phyloP scores from a whole-genome alignment of 2,888 invertebrate genomes.

The Axea sp. region DNA sequence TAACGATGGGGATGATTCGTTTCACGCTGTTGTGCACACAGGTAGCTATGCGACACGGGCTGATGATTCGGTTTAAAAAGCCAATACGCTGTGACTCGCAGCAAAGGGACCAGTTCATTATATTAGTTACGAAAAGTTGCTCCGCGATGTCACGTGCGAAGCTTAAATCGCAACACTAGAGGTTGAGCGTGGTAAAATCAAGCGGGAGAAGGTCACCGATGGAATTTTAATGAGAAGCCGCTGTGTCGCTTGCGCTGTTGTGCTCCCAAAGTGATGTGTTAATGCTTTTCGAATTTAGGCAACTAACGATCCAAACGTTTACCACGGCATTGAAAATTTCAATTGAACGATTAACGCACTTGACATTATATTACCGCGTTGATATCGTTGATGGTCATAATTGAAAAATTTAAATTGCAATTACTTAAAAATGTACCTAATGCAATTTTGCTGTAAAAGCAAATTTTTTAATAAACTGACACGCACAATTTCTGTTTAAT shows the following conservation, averaged over 20 bases:
- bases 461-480: too few relatives aligned
- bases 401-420: background rate
- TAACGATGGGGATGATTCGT: conserved; percentile 55
- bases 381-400: conserved; percentile 5
- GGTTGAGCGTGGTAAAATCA: conserved; percentile 52
- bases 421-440: conserved; percentile 2
- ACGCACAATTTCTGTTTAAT: too few relatives aligned
- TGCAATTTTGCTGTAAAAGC: conserved; percentile 20
- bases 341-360: conserved; percentile 36
- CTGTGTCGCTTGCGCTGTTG: conserved; percentile 69
- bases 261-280: conserved; percentile 71
- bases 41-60: conserved; percentile 54
- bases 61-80: conserved; percentile 57
- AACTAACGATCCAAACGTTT: conserved; percentile 44
- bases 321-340: conserved; percentile 22
- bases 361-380: conserved; percentile 46
- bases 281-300: conserved; percentile 72
- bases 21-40: conserved; percentile 52
- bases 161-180: conserved; percentile 58
- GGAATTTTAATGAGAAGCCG: conserved; percentile 76
- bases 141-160: conserved; percentile 57
- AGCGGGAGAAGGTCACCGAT: conserved; percentile 66
- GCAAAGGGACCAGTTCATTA: conserved; percentile 57
- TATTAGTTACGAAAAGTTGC: conserved; percentile 40
- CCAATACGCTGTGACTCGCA: conserved; percentile 51